A percentile compares a stretch with the other conserved stretches of the same genome.
phyloP scores from a whole-genome alignment of 1,140 invertebrate species.

The Drosophila serrata region DNA sequence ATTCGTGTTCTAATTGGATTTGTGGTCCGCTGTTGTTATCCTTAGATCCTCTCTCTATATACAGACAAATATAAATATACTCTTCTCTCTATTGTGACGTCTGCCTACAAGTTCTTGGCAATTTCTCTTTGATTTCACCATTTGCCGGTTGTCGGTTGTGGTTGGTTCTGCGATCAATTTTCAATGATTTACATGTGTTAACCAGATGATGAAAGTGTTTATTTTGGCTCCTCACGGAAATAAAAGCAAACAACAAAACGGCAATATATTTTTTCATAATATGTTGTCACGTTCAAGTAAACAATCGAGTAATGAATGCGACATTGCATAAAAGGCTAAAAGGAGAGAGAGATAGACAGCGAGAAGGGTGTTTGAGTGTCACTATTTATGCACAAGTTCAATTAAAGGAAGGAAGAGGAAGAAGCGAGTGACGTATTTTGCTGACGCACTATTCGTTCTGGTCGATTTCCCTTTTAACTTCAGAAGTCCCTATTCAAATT shows the following conservation, averaged over 20 bases:
- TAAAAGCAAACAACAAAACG: slow-evolving; percentile 22
- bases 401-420: slow-evolving; percentile 20
- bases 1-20: slow-evolving; percentile 44
- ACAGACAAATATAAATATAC: not conserved
- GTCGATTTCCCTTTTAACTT: slow-evolving; percentile 11
- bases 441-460: slow-evolving; percentile 18
- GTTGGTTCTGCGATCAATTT: slow-evolving; percentile 34
- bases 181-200: slow-evolving; percentile 26
- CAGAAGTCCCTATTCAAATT: slow-evolving; percentile 7
- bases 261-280: slow-evolving; percentile 34
- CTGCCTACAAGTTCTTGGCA: slow-evolving; percentile 45
- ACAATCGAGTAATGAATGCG: slow-evolving; percentile 49
- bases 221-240: slow-evolving; percentile 24
- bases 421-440: slow-evolving; percentile 26
- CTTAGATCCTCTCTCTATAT: slow-evolving; percentile 27
- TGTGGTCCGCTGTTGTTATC: slow-evolving; percentile 27
- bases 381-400: slow-evolving; percentile 38
- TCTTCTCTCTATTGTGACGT: slow-evolving; percentile 53
- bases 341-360: not conserved
- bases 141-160: slow-evolving; percentile 8
- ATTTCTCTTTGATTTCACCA: slow-evolving; percentile 49
- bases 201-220: slow-evolving; percentile 55
- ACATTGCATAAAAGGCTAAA: slow-evolving; percentile 26
- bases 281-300: slow-evolving; percentile 36
- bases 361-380: slow-evolving; percentile 15